These are phyloP conservation scores for Ectropis grisescens DNA, from an alignment of 1,140 invertebrate species.

Conservation along the genomic window DNA sequence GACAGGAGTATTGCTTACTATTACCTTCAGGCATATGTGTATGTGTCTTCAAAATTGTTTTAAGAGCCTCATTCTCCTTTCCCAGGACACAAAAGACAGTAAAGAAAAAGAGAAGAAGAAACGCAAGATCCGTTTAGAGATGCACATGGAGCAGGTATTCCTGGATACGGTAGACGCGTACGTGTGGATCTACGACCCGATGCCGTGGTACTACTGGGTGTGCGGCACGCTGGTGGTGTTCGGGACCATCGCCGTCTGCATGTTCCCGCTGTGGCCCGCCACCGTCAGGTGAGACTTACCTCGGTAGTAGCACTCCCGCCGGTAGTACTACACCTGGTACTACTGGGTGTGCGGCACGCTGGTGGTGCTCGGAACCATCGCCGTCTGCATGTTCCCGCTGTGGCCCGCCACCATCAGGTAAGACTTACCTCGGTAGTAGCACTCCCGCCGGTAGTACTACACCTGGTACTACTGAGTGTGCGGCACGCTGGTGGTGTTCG, in stretches of 20 bases:
- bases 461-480: slow-evolving; percentile 97
- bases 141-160: slow-evolving; percentile 96
- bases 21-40: no score
- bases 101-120: slow-evolving; percentile 73
- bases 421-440: no score
- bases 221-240: slow-evolving; percentile 93
- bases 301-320: no score
- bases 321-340: slow-evolving; percentile 97
- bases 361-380: slow-evolving; percentile 93
- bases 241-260: slow-evolving; percentile 94
- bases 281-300: slow-evolving; percentile 77
- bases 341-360: slow-evolving; percentile 96
- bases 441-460: slow-evolving; percentile 99
- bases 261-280: slow-evolving; percentile 98
- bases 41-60: no score
- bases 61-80: no score
- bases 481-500: slow-evolving; percentile 91
- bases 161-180: slow-evolving; percentile 95
- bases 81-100: slow-evolving; percentile 45
- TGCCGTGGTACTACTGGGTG: slow-evolving; percentile 96
- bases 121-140: slow-evolving; percentile 87
- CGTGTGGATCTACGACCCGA: slow-evolving; percentile 99
- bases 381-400: slow-evolving; percentile 96
- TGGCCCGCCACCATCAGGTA: slow-evolving; percentile 93
- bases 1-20: no score